These are phyloP conservation scores for Orcinus orca DNA, from an alignment of 2,113 vertebrate species.

Conservation along the genomic window DNA sequence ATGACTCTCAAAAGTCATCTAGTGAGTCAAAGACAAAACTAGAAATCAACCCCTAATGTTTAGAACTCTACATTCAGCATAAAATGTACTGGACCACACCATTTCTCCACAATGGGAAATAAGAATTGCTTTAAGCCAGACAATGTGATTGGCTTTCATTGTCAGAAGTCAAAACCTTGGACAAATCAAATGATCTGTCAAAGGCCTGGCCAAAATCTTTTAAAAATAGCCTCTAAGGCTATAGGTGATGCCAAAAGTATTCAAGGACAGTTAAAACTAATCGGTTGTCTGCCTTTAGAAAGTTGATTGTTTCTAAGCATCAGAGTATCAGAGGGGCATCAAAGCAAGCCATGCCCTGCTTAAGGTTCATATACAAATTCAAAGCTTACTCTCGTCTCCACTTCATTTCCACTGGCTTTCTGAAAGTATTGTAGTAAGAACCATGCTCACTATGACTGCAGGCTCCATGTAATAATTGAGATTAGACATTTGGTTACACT, in stretches of 20 bases:
- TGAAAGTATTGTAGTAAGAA: conserved; percentile 21
- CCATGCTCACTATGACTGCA: background rate
- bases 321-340: background rate
- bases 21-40: background rate
- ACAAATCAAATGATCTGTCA: background rate
- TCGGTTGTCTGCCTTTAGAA: background rate
- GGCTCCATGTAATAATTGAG: background rate
- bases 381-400: background rate
- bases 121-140: background rate
- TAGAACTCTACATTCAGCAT: background rate
- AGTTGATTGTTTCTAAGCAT: background rate
- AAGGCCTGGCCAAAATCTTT: background rate
- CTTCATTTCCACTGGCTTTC: conserved; percentile 46
- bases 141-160: background rate
- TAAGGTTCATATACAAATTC: background rate
- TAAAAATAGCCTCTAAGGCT: background rate
- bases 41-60: background rate
- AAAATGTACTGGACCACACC: background rate
- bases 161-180: background rate
- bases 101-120: background rate
- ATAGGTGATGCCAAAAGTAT: background rate
- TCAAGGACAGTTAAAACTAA: background rate
- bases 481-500: background rate
- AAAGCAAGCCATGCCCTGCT: background rate
- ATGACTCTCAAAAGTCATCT: conserved; percentile 7